Base-by-base conservation (phyloP, 92 coral and sea anemone genomes). In the Pocillopora grandis region DNA sequence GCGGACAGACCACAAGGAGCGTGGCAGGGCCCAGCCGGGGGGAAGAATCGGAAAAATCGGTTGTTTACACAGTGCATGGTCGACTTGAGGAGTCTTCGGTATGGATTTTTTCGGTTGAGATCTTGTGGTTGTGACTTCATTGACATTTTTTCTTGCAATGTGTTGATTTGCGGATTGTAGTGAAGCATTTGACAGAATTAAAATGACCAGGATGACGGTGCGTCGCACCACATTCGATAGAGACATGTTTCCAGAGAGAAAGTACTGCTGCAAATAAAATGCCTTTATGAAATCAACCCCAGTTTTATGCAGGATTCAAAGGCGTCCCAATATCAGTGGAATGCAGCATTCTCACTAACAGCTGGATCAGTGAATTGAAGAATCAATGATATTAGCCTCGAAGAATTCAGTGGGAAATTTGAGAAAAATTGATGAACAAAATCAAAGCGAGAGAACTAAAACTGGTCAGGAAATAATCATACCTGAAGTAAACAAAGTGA, bases 241-340 rank as follows among this genome's bases (percentile, higher is more conserved):
- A 48, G 64, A 74, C 86, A 83, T 73, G 55, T 23, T 56, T 71
- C 14, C 42, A 20, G 21, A 33, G 85, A 60, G 66, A 19, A 3
- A 56, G 77, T 8, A 71, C 71, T 59, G 52, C 52, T 42, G 78
- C 59, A 71, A 81, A 81, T 81, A 65, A 71, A 42, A 55, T 19
- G n/a, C 17, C 21, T 60, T 65, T 36, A 10, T 37, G 33, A 37
- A 70, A 58, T 65, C 16, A 52, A 64, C 18, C 65, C 56, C 56
- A 31, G 56, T 83, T 75, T 37, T 83, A 83, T 83, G 80, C 80
- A 17, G 55, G 56, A 17, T 36, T 49, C 64, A 16, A 48, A 23
- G n/a, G 27, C 21, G 49, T 33, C 49, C 74, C 86, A 83, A 83
- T 83, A 83, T 83, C 80, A 74, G 17, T 62, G 86, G 86, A 73